phyloP scores from a whole-genome alignment of 2,888 invertebrate genomes.

The Xestoiulus laeticollis region DNA sequence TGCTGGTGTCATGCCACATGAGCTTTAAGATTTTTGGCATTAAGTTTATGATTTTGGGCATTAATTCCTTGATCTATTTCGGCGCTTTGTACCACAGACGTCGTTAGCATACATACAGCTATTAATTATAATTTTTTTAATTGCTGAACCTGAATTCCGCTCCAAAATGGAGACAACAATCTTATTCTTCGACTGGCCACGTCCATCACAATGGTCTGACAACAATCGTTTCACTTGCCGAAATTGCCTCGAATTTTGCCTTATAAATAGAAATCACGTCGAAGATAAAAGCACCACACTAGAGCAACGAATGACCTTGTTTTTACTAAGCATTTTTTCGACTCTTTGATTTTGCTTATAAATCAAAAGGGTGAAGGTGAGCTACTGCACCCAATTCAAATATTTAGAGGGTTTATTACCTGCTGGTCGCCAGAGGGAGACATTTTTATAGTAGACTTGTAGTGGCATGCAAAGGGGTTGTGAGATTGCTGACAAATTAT shows the following conservation, averaged over 20 bases:
- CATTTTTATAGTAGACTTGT: background rate
- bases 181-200: background rate
- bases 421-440: background rate
- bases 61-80: constrained; percentile 20
- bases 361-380: constrained; percentile 37
- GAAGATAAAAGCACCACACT: background rate
- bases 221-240: background rate
- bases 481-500: background rate
- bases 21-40: background rate
- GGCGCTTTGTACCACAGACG: background rate
- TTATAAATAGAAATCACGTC: constrained; percentile 1
- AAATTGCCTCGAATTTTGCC: background rate
- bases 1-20: background rate
- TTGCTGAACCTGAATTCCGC: background rate
- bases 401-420: background rate
- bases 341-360: constrained; percentile 34
- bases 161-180: background rate
- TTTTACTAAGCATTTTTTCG: background rate
- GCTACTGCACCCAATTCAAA: constrained; percentile 3
- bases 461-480: background rate
- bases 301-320: background rate
- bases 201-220: background rate
- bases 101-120: background rate
- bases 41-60: background rate
- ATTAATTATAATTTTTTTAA: constrained; percentile 15